phyloP scores from a whole-genome alignment of 1,140 invertebrate species.

The Octopus bimaculoides region DNA sequence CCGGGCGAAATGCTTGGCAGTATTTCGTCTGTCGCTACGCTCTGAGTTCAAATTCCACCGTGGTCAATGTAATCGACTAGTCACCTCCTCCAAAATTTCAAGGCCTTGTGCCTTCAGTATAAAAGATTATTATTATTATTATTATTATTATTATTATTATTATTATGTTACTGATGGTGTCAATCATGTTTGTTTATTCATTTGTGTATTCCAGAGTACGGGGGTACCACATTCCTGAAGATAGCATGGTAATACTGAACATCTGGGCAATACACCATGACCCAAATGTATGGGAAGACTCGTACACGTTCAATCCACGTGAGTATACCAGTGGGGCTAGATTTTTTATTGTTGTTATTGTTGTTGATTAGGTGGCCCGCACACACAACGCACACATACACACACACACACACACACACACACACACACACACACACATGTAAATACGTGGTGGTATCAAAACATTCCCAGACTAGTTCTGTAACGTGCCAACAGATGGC shows the following conservation, averaged over 20 bases:
- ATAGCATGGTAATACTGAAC: constrained; percentile 70
- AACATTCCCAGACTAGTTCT: too few species aligned
- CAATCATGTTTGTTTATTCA: background rate
- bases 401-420: background rate
- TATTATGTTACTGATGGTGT: too few species aligned
- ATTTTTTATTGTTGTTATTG: background rate
- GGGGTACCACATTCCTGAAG: constrained; percentile 36
- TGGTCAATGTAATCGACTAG: too few species aligned
- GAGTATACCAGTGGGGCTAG: constrained; percentile 43
- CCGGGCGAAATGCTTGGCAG: too few species aligned
- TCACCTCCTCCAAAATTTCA: too few species aligned
- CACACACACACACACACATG: background rate
- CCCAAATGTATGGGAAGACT: constrained; percentile 67
- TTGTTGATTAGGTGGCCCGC: background rate
- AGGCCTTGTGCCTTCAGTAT: too few species aligned
- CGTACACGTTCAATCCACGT: constrained; percentile 70
- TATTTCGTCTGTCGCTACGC: too few species aligned
- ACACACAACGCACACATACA: background rate
- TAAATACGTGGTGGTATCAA: too few species aligned
- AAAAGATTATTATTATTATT: too few species aligned
- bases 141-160: too few species aligned
- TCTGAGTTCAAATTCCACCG: too few species aligned
- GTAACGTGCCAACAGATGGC: too few species aligned
- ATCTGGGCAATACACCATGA: constrained; percentile 83
- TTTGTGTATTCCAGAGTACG: constrained; percentile 20